Base-by-base conservation (phyloP, 53 echinoderm and acorn worm species). In the Hippasteria phrygiana region DNA sequence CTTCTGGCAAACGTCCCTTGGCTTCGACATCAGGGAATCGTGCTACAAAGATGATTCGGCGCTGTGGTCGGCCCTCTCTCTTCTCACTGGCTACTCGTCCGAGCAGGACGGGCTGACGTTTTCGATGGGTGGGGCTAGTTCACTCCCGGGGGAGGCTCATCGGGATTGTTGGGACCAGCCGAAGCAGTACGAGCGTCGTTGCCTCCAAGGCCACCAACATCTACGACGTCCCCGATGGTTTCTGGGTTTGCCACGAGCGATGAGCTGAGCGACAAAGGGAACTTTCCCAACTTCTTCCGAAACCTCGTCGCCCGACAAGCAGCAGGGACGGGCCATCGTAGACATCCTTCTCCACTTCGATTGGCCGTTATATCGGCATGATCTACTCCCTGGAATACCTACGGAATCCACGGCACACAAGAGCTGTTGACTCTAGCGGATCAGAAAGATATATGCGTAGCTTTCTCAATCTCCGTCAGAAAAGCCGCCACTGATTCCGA, bases 261-360 rank as follows among this genome's bases (percentile, higher is more conserved):
- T 41, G 89, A 89, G 34, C 70, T 89, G 22, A 89, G 89, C 38
- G 78, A 78, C 69, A 69, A 77, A 27, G 22, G 34, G 5, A 43
- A 54, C 4, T 89, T 89, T 26, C 89, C 89, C 0, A 33, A 89
- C 41, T 89, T 89, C 50, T 80, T 89, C 40, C 89, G 89, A 17
- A n/a, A 89, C 89, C 29, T 36, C 40, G 1, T 71, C 89, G 4
- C 80, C 88, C 2, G 87, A 73, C 41, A 46, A 26, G 3, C 39
- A 20, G 20, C 87, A 87, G 55, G 87, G 39, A 2, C 3, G 38
- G 27, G 87, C 87, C 12, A 73, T 87, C 14, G 48, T 78, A 0
- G 88, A 88, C 43, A 24, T 88, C 27, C 41, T 88, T 27, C 48
- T 78, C 17, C 64, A 66, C 17, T 78, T 88, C 36, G 69, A 64